A percentile compares a stretch with the other conserved stretches of the same genome.
These are phyloP conservation scores for Phalacrocorax brasilianus DNA, from an alignment of 2,113 vertebrate species.

Conservation along the genomic window DNA sequence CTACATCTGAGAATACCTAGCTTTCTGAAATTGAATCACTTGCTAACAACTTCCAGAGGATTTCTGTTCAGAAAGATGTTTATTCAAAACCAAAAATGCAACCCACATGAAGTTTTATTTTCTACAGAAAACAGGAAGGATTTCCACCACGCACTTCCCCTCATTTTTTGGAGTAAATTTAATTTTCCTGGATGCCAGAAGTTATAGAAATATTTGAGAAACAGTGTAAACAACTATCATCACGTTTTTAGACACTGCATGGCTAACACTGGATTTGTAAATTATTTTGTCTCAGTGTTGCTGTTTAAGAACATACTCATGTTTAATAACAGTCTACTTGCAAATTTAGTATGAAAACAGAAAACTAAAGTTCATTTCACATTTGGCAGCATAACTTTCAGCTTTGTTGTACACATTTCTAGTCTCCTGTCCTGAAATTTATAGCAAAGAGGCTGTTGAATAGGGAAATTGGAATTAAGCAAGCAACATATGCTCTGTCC, in stretches of 20 bases:
- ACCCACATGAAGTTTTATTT: background rate
- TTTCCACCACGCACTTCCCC: background rate
- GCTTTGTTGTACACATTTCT: background rate
- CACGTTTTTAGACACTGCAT: background rate
- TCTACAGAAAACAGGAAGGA: background rate
- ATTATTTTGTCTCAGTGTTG: background rate
- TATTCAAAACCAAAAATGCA: background rate
- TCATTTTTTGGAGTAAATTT: background rate
- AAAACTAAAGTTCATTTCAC: background rate
- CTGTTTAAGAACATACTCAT: background rate
- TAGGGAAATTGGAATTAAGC: background rate
- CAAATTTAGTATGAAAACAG: background rate
- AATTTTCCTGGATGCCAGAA: background rate
- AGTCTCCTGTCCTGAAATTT: background rate
- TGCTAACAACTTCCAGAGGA: background rate
- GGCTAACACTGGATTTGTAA: background rate
- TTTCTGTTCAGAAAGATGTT: background rate
- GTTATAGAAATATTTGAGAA: background rate
- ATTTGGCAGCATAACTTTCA: background rate
- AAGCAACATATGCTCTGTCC: background rate
- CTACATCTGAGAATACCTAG: background rate
- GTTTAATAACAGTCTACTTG: background rate
- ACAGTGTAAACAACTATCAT: background rate
- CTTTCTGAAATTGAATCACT: background rate
- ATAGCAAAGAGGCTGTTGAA: background rate